Evolutionary conservation across 2,113 vertebrate genomes (phyloP), one percentile per base, ranked within the genome.

Genomic region (Pelecanus crispus): DNA sequence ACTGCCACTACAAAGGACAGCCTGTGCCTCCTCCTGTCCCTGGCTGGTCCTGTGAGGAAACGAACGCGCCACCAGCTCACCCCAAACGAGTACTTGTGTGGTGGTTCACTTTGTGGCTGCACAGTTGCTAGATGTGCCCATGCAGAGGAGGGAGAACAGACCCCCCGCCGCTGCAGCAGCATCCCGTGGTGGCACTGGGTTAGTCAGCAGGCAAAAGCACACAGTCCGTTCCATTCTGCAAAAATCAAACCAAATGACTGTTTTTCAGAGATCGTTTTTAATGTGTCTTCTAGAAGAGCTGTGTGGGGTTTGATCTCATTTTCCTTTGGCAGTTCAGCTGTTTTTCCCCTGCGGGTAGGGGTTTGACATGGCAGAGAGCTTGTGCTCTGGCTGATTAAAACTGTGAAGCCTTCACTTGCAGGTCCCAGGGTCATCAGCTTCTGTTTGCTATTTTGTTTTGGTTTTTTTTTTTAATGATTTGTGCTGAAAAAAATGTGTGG

Each of bases 181-280:
- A 62, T 36, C 74, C 74, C 78, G 11, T 0, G 0, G 36, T 29
- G 38, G 52, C 40, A 9, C 45, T 56, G 66, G 21, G 11, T 61
- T 89, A 45, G 68, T 72, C 65, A 25, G 10, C 6, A 2, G 36
- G 58, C 28, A 56, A 38, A 82, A 65, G 44, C 25, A 62, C 6
- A 2, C 19, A 9, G 56, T 28, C 63, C 13, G 2, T 63, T 92
- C 34, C 0, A 0, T 55, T 87, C 70, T 73, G 58, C 66, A 82
- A 53, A 63, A 93, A 55, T 72, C 73, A 85, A 80, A 56, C 53
- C 4, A 19, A 86, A 45, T 50, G 17, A 40, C 21, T 68, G 34
- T 8, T 83, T 88, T 78, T 71, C 55, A 72, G 68, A 55, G 17
- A 4, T 38, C 1, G 1, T 47, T 92, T 94, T 63, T 81, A 22